Percentiles rank a stretch among this genome's conserved stretches.
Conservation (phyloP, 2,797 vertebrate genomes). For the Phaenicophaeus curvirostris region DNA sequence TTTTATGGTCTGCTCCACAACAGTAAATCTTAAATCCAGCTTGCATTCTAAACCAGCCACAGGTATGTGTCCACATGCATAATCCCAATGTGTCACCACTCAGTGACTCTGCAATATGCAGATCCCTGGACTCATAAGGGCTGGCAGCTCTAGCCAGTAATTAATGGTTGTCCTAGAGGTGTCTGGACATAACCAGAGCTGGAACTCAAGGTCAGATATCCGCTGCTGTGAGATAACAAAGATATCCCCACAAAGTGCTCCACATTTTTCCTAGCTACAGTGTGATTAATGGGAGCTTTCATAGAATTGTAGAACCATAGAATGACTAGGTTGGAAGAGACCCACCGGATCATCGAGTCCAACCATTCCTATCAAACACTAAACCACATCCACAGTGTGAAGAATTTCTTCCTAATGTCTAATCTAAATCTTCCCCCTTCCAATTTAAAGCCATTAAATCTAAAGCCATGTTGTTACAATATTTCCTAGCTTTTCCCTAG, state of each 20-base stretch:
- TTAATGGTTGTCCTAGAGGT: neutral
- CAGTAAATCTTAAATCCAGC: neutral
- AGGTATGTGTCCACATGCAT: neutral
- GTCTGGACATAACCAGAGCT: neutral
- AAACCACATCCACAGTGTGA: no score
- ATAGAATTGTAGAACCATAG: no score
- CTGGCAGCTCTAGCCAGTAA: neutral
- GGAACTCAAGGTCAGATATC: neutral
- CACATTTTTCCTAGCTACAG: neutral
- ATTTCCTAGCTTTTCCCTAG: no score
- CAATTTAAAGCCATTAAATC: no score
- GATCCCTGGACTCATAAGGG: neutral
- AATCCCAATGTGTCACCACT: neutral
- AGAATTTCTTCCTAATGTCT: no score
- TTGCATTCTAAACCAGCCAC: neutral
- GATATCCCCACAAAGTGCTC: neutral
- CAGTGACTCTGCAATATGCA: neutral
- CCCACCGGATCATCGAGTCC: no score
- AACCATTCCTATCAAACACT: no score
- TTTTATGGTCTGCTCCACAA: neutral
- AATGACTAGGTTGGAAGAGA: no score
- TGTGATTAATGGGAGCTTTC: neutral
- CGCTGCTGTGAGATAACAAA: neutral
- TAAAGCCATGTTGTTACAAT: no score
- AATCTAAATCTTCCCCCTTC: no score